Conservation (phyloP, 2,797 vertebrate genomes). For the Pseudochromis fuscus region DNA sequence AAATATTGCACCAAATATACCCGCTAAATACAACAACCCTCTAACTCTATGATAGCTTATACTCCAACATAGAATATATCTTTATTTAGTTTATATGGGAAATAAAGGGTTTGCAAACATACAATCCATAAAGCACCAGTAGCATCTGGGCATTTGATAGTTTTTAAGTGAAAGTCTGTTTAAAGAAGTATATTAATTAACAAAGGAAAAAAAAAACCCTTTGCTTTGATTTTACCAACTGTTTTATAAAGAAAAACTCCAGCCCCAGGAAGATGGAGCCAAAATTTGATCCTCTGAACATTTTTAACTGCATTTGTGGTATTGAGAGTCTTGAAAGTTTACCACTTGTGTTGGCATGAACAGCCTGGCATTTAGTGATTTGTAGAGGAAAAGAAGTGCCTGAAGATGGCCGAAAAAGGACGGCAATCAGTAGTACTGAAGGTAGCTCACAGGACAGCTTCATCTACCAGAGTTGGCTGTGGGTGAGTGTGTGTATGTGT, state of each 20-base stretch:
- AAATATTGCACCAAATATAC: conserved; percentile 87
- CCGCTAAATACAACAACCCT: conserved; percentile 80
- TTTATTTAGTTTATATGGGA: conserved; percentile 80
- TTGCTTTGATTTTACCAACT: conserved; percentile 78
- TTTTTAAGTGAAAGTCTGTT: conserved; percentile 66
- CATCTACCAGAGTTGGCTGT: conserved; percentile 20
- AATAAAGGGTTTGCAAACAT: conserved; percentile 77
- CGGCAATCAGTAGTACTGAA: conserved; percentile 79
- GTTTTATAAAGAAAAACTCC: conserved; percentile 61
- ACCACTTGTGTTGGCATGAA: conserved; percentile 22
- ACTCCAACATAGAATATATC: conserved; percentile 83
- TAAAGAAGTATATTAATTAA: conserved; percentile 51
- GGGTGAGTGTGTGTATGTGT: not conserved
- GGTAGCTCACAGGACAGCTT: conserved; percentile 51
- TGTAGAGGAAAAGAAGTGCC: conserved; percentile 61
- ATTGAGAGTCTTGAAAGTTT: conserved; percentile 43
- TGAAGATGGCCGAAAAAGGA: conserved; percentile 59
- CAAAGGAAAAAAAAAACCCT: conserved; percentile 42
- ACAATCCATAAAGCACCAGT: conserved; percentile 67
- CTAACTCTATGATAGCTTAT: conserved; percentile 75
- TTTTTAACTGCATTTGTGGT: conserved; percentile 57
- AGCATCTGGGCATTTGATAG: conserved; percentile 59
- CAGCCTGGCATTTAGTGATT: conserved; percentile 37
- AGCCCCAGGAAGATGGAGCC: conserved; percentile 59
- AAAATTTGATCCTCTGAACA: conserved; percentile 61